Conservation (phyloP, 92 coral and sea anemone species). For the Epizoanthus stellaris region DNA sequence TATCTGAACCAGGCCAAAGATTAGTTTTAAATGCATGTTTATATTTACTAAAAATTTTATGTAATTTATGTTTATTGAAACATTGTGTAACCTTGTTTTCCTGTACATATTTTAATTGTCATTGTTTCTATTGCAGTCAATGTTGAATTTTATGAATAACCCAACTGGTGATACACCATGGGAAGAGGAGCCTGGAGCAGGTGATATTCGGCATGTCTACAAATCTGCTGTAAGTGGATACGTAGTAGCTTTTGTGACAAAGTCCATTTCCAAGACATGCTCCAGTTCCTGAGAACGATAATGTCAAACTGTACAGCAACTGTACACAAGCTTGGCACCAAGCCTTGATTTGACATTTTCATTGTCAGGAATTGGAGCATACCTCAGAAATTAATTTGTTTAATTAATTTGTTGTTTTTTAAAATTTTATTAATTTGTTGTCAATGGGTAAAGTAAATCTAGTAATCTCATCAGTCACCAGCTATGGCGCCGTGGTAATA, state of each 20-base stretch:
- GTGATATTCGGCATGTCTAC: constrained; percentile 78
- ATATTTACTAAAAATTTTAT: too few relatives aligned
- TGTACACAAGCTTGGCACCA: too few relatives aligned
- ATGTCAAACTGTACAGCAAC: too few relatives aligned
- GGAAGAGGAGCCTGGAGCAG: constrained; percentile 97
- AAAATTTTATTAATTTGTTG: neutral
- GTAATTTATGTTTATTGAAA: neutral
- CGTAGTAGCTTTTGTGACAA: neutral
- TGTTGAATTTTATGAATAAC: constrained; percentile 86
- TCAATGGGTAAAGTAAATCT: neutral
- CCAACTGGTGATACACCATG: constrained; percentile 98
- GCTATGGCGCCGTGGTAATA: too few relatives aligned
- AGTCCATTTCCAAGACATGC: too few relatives aligned
- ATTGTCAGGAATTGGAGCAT: too few relatives aligned
- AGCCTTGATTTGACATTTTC: too few relatives aligned
- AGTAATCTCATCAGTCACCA: neutral
- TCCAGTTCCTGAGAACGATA: too few relatives aligned
- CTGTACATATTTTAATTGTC: neutral
- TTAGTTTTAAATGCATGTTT: too few relatives aligned
- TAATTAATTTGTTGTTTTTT: too few relatives aligned
- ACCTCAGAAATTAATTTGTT: too few relatives aligned
- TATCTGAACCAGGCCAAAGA: too few relatives aligned
- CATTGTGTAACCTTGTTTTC: neutral
- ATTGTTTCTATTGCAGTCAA: constrained; percentile 66
- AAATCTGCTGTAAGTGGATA: constrained; percentile 63